A percentile compares a stretch with the other conserved stretches of the same genome.
phyloP scores from a whole-genome alignment of 2,113 vertebrate species.

The Tychaedon coryphoeus region DNA sequence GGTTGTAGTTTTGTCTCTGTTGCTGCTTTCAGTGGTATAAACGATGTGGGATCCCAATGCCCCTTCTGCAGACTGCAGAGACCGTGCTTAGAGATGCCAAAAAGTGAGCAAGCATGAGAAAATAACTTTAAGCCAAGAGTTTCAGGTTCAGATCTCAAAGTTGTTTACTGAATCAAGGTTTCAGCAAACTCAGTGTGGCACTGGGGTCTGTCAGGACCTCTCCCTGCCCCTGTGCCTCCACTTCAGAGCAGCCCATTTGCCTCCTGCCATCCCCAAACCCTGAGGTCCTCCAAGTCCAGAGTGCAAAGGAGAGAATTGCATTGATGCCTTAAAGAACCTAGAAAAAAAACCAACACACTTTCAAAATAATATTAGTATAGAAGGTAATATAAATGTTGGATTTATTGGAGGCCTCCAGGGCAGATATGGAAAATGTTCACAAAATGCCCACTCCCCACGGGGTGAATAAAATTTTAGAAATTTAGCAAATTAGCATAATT shows the following conservation, averaged over 20 bases:
- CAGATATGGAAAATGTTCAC: neutral
- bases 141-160: neutral
- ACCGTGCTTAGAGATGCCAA: neutral
- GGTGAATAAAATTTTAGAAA: neutral
- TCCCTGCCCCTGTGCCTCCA: neutral
- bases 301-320: neutral
- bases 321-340: neutral
- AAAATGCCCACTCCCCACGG: fast-evolving
- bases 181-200: neutral
- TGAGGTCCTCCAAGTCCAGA: neutral
- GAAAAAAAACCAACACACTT: neutral
- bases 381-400: neutral
- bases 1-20: neutral
- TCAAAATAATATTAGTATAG: no score
- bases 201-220: neutral
- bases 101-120: neutral
- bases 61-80: neutral
- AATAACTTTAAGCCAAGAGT: neutral
- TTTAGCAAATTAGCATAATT: neutral
- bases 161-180: neutral
- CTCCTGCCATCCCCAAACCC: neutral
- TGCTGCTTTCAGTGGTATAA: neutral
- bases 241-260: neutral
- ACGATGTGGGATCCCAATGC: neutral
- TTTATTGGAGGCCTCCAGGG: neutral